Evolutionary conservation across 2,113 vertebrate species (phyloP), one percentile per base, ranked within the genome.

Genomic region (Amphiprion ocellaris): DNA sequence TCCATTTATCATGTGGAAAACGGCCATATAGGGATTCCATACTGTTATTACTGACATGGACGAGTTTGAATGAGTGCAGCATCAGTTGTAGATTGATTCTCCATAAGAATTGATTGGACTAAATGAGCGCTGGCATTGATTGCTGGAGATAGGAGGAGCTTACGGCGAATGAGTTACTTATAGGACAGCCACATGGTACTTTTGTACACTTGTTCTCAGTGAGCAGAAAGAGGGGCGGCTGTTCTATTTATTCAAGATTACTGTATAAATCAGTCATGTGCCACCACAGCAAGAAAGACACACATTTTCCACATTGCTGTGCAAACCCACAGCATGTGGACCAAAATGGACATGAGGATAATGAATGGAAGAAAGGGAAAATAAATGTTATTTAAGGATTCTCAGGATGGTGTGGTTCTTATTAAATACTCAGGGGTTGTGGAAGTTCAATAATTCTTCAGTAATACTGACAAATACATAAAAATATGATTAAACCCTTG

Each of bases 81-180:
- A 81, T 92, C 78, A 86, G 77, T 88, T 88, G 83, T 85, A 79
- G 11, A 93, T 91, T 87, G 90, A 93, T 93, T 84, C 81, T 75
- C 87, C 69, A 81, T 83, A 63, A 87, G 86, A 71, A 90, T 82
- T 82, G 88, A 91, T 90, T 78, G 81, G 78, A 81, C 84, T 89
- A 90, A 93, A 92, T 92, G 86, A 91, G 81, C 61, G 10, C 54
- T 10, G 64, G 73, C 77, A 85, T 91, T 52, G 63, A 90, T 90
- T 4, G 53, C 67, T 72, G 65, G 39, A 71, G 81, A 69, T 37
- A 21, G 41, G 44, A 12, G 30, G 15, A 70, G 71, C 39, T 39
- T 19, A 58, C 37, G 55, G 28, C 54, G 37, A 73, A 24, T 68
- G 85, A 82, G 71, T 87, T 79, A 87, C 80, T 58, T 60, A 50